Evolutionary conservation across 2,113 vertebrate species (phyloP).

Genomic region (Nothobranchius furzeri): DNA sequence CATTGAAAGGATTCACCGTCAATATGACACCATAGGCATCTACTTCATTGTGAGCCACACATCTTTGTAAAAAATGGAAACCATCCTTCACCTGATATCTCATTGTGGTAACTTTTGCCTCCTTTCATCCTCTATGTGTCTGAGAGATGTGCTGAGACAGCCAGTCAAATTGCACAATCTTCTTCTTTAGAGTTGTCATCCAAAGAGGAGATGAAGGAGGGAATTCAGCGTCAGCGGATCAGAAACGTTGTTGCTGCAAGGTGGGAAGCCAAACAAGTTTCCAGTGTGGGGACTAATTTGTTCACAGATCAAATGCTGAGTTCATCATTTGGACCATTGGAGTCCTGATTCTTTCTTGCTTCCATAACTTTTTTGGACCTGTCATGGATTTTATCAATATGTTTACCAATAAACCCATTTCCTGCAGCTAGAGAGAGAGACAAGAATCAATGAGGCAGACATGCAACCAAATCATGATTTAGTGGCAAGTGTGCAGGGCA

Average conservation of each 20-base stretch:
- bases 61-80: not conserved
- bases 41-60: slow-evolving; percentile 86
- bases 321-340: too few relatives aligned
- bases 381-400: too few relatives aligned
- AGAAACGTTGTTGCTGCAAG: slow-evolving; percentile 85
- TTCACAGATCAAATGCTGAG: too few relatives aligned
- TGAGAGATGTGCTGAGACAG: slow-evolving; percentile 81
- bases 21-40: slow-evolving; percentile 94
- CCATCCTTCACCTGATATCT: not conserved
- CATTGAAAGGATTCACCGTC: slow-evolving; percentile 91
- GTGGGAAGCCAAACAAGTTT: slow-evolving; percentile 64
- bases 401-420: too few relatives aligned
- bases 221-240: slow-evolving; percentile 85
- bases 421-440: too few relatives aligned
- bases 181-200: slow-evolving; percentile 65
- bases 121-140: slow-evolving; percentile 78
- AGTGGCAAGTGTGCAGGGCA: too few relatives aligned
- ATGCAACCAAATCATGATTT: too few relatives aligned
- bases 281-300: too few relatives aligned
- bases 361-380: too few relatives aligned
- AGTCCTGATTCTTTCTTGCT: too few relatives aligned
- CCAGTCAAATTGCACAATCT: slow-evolving; percentile 79
- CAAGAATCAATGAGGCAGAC: too few relatives aligned
- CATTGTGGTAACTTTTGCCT: slow-evolving; percentile 2
- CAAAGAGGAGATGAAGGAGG: slow-evolving; percentile 83